These are phyloP conservation scores for Platyrinchus mystaceus DNA, from an alignment of 2,797 vertebrate species.

Conservation along the genomic window DNA sequence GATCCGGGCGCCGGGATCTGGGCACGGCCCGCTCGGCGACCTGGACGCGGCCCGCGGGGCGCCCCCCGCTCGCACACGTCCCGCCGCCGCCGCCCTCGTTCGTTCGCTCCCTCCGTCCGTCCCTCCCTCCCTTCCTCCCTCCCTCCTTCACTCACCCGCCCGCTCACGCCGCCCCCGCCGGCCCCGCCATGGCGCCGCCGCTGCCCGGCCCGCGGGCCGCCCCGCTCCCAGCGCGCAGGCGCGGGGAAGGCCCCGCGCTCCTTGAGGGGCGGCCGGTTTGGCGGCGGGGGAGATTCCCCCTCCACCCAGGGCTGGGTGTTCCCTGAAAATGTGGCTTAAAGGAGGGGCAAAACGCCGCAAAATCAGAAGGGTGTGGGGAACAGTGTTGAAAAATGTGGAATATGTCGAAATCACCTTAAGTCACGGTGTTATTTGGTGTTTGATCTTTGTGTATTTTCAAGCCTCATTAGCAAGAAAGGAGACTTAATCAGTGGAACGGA, in stretches of 20 bases:
- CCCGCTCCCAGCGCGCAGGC: neutral
- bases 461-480: neutral
- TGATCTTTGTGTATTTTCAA: neutral
- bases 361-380: neutral
- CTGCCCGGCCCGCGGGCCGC: neutral
- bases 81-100: neutral
- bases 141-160: neutral
- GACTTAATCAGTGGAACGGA: neutral
- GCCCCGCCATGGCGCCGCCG: neutral
- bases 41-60: neutral
- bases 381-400: fast-evolving
- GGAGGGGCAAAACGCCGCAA: fast-evolving
- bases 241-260: neutral
- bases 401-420: too few species aligned
- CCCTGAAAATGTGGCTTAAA: fast-evolving
- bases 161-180: neutral
- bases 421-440: neutral
- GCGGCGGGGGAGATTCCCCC: too few species aligned
- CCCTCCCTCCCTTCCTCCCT: too few species aligned
- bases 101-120: too few species aligned
- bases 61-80: neutral
- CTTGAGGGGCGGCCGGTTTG: neutral
- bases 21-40: neutral
- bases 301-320: neutral
- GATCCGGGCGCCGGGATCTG: too few species aligned